Percentiles rank a stretch among this genome's conserved stretches.
Conservation (phyloP, 2,797 vertebrate species). For the Sardinella longiceps region DNA sequence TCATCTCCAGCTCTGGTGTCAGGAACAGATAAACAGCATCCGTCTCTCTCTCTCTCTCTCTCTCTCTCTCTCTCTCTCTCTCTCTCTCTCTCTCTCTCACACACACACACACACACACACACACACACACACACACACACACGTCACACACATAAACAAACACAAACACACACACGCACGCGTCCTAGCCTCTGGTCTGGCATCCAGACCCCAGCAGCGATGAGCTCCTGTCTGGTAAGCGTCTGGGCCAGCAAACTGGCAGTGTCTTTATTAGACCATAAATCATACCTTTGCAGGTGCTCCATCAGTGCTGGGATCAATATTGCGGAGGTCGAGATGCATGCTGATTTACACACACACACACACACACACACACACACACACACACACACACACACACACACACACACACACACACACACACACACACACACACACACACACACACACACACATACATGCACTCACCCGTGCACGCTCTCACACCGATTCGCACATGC, state of each 20-base stretch:
- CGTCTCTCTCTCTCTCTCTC: background rate
- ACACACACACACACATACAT: background rate
- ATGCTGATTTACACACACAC: background rate
- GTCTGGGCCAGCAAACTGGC: background rate
- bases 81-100: background rate
- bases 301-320: background rate
- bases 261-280: background rate
- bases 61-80: too few species aligned
- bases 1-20: background rate
- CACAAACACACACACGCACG: background rate
- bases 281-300: background rate
- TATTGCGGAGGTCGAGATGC: background rate
- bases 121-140: too few species aligned
- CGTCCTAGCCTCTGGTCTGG: background rate
- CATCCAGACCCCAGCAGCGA: background rate
- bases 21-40: slow-evolving; percentile 3
- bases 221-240: slow-evolving; percentile 1
- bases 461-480: background rate
- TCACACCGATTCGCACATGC: too few species aligned
- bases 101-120: background rate
- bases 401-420: background rate
- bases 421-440: background rate
- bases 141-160: too few species aligned
- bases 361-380: background rate
- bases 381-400: background rate